A percentile compares a stretch with the other conserved stretches of the same genome.
These are phyloP conservation scores for Heliconius charithonia DNA, from an alignment of 2,888 invertebrate species.

Conservation along the genomic window DNA sequence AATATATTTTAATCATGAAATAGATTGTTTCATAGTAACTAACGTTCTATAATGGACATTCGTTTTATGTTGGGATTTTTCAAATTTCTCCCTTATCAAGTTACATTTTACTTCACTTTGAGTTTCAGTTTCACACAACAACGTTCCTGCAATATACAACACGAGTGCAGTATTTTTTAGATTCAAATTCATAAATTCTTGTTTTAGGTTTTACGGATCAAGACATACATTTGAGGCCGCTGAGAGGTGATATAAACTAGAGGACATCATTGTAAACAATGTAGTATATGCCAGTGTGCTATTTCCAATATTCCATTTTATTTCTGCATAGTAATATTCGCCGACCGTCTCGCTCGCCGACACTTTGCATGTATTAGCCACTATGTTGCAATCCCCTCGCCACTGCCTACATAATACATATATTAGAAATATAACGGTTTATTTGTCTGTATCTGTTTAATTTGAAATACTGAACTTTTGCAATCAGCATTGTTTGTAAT, in stretches of 20 bases:
- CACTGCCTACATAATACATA: constrained; percentile 1
- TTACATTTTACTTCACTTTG: too few relatives aligned
- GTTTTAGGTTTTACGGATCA: constrained; percentile 38
- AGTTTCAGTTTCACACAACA: not conserved
- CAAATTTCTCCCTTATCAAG: not conserved
- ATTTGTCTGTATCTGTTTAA: not conserved
- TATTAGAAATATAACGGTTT: constrained; percentile 9
- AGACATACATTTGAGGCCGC: constrained; percentile 48
- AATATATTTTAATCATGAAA: too few relatives aligned
- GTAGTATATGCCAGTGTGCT: constrained; percentile 40
- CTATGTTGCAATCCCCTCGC: constrained; percentile 44
- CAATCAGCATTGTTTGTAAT: not conserved
- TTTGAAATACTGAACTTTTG: not conserved
- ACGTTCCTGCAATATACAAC: not conserved
- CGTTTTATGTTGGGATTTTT: not conserved
- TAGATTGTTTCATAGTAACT: too few relatives aligned
- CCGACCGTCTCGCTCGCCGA: constrained; percentile 22
- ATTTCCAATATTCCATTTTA: constrained; percentile 47
- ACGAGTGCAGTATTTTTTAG: constrained; percentile 26
- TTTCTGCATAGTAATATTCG: constrained; percentile 39
- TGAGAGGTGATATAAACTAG: constrained; percentile 47
- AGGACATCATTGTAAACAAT: constrained; percentile 46
- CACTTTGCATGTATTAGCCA: constrained; percentile 39
- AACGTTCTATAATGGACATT: not conserved
- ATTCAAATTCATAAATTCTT: constrained; percentile 34